phyloP scores from a whole-genome alignment of 2,113 vertebrate genomes.

The Pandion haliaetus region DNA sequence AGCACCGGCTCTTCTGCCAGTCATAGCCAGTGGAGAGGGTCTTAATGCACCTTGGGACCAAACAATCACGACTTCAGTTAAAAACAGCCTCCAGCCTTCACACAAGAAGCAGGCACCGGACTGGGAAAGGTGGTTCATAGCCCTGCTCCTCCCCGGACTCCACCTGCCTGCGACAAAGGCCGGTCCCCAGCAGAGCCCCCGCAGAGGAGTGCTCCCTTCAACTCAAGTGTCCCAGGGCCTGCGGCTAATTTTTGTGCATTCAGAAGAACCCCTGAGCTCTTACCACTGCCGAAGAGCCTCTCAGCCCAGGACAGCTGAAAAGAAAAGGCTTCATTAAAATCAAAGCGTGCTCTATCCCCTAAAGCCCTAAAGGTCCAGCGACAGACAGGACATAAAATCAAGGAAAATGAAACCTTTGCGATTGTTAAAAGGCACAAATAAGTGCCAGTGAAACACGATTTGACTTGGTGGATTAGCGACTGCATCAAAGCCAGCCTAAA shows the following conservation, averaged over 20 bases:
- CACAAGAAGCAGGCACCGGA: neutral
- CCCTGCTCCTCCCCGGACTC: neutral
- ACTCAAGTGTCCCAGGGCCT: neutral
- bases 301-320: neutral
- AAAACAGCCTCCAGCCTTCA: neutral
- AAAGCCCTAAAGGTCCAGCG: neutral
- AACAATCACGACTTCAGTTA: fast-evolving
- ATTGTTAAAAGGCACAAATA: neutral
- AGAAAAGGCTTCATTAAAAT: neutral
- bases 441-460: neutral
- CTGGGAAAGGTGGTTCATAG: too few species aligned
- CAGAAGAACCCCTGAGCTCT: neutral
- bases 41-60: too few species aligned
- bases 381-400: neutral
- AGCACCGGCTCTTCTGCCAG: neutral
- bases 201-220: neutral
- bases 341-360: neutral
- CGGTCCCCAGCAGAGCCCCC: neutral
- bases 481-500: neutral
- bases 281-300: neutral
- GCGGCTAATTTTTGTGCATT: neutral
- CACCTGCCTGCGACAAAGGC: neutral
- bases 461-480: neutral
- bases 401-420: neutral
- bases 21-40: neutral